Evolutionary conservation across 2,113 vertebrate species (phyloP).

Genomic region (Leptocoma aspasia): DNA sequence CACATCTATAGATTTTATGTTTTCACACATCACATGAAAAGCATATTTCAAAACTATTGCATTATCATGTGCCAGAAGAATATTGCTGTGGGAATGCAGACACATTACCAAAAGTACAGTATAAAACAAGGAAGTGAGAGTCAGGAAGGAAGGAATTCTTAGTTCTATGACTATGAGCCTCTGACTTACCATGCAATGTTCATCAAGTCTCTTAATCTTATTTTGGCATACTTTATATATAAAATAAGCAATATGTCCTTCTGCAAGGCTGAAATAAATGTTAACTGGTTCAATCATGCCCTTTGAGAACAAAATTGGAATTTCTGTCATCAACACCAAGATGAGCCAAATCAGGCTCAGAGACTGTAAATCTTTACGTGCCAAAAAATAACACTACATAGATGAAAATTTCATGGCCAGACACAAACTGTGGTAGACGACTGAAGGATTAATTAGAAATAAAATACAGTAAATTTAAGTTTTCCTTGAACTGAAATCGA

Average conservation of each 20-base stretch:
- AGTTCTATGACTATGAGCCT: not conserved
- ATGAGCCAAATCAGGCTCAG: not conserved
- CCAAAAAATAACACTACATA: not conserved
- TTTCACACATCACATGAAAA: slow-evolving; percentile 48
- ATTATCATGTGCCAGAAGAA: slow-evolving; percentile 33
- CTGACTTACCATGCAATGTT: not conserved
- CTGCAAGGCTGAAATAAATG: slow-evolving; percentile 18
- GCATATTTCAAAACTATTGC: slow-evolving; percentile 50
- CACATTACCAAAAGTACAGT: not conserved
- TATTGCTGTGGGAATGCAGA: slow-evolving; percentile 36
- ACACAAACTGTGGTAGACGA: not conserved
- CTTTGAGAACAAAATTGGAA: not conserved
- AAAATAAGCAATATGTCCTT: not conserved
- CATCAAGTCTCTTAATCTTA: not conserved
- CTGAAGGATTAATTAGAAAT: not conserved
- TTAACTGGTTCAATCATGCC: not conserved
- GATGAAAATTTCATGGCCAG: not conserved
- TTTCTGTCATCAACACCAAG: slow-evolving; percentile 2
- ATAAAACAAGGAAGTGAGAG: not conserved
- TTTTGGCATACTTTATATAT: not conserved
- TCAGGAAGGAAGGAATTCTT: not conserved
- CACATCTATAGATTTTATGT: slow-evolving; percentile 41
- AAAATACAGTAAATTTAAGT: not conserved
- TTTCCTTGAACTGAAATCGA: not conserved
- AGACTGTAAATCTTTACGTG: not conserved